A percentile compares a stretch with the other conserved stretches of the same genome.
Conservation (phyloP, 1,140 invertebrate species). For the Procambarus virginalis region DNA sequence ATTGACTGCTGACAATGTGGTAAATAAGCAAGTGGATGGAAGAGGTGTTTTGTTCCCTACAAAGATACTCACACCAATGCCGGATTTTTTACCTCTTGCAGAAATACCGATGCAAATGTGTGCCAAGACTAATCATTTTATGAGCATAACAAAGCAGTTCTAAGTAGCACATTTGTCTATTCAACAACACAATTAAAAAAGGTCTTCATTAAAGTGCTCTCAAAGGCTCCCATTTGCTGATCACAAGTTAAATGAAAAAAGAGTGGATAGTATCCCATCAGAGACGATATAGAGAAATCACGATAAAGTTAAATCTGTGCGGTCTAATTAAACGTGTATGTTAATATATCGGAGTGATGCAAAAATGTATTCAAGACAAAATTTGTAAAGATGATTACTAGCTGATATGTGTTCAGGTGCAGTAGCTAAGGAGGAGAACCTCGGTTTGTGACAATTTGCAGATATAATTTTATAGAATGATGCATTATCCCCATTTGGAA, state of each 20-base stretch:
- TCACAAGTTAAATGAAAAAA: conserved; percentile 32
- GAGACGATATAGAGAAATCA: conserved; percentile 32
- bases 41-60: conserved; percentile 19
- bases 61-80: not conserved
- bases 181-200: conserved; percentile 17
- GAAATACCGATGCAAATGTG: conserved; percentile 24
- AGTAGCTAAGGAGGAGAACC: conserved; percentile 29
- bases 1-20: conserved; percentile 1
- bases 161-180: conserved; percentile 14
- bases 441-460: conserved; percentile 19
- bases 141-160: conserved; percentile 23
- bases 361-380: conserved; percentile 31
- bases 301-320: conserved; percentile 25
- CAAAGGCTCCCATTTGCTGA: conserved; percentile 28
- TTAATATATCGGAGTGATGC: conserved; percentile 14
- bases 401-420: conserved; percentile 46
- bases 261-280: conserved; percentile 45
- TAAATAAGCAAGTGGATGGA: conserved; percentile 26
- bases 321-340: conserved; percentile 35
- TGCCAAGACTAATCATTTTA: conserved; percentile 13
- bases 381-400: conserved; percentile 33
- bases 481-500: not conserved
- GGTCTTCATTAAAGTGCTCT: conserved; percentile 17
- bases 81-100: conserved; percentile 3
- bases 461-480: conserved; percentile 15